Evolutionary conservation across 1,140 invertebrate species (phyloP).

Genomic region (Callitettix versicolor): DNA sequence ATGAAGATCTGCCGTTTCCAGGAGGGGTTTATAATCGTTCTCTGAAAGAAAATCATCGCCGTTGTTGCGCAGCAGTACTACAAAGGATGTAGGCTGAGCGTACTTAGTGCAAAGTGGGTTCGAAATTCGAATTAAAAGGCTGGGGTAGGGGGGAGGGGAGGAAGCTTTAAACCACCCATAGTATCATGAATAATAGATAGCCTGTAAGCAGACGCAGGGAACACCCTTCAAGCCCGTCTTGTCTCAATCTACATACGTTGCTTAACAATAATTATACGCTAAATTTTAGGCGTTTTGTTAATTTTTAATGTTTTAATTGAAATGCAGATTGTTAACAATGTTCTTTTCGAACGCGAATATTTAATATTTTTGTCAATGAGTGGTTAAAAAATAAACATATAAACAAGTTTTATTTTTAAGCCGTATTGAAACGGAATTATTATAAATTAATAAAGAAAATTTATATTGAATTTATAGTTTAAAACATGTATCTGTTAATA

Average conservation of each 20-base stretch:
- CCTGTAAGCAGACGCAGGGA: neutral
- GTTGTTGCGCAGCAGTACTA: neutral
- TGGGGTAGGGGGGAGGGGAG: neutral
- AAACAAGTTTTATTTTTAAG: too few relatives aligned
- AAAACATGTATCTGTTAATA: too few relatives aligned
- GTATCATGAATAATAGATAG: conserved; percentile 10
- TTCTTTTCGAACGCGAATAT: too few relatives aligned
- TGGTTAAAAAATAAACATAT: too few relatives aligned
- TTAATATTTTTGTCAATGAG: too few relatives aligned
- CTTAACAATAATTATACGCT: neutral
- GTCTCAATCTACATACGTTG: neutral
- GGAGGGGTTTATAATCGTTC: conserved; percentile 6
- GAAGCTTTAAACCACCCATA: conserved; percentile 13
- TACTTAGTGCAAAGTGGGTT: conserved; percentile 12
- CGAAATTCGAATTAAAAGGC: conserved; percentile 15
- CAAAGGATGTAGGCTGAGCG: neutral
- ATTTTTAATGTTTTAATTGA: too few relatives aligned
- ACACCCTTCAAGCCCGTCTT: neutral
- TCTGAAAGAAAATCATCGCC: conserved; percentile 8
- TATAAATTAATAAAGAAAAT: too few relatives aligned
- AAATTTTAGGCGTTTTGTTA: conserved; percentile 1
- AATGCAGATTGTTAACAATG: too few relatives aligned
- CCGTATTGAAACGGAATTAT: too few relatives aligned
- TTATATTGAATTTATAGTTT: too few relatives aligned
- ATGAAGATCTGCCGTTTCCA: neutral